Evolutionary conservation across 2,888 invertebrate genomes (phyloP).

Genomic region (Oxystoma pomonae): DNA sequence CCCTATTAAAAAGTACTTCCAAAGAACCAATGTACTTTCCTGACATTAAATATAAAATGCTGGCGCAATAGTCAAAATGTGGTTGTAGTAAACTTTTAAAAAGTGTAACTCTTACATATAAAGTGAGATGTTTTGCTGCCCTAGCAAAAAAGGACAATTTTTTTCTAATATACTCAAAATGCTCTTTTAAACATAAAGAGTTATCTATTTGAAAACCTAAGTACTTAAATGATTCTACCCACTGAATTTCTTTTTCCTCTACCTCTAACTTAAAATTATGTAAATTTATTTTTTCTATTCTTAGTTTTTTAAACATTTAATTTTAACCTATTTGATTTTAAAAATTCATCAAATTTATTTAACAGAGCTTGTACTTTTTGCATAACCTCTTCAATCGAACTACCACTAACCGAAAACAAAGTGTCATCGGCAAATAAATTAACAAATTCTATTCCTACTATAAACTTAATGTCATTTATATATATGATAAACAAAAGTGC

Average conservation of each 20-base stretch:
- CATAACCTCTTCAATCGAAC: constrained; percentile 1
- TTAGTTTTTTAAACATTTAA: constrained; percentile 8
- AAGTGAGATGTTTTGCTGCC: not conserved
- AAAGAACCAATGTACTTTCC: not conserved
- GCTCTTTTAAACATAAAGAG: not conserved
- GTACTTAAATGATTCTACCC: not conserved
- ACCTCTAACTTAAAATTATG: not conserved
- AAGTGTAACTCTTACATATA: not conserved
- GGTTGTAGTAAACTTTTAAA: constrained; percentile 5
- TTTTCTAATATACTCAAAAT: not conserved
- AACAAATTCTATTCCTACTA: constrained; percentile 1
- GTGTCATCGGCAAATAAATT: constrained; percentile 13
- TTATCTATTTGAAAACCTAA: constrained; percentile 1
- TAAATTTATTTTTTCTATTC: not conserved
- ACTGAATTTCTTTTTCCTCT: constrained; percentile 2
- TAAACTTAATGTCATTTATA: not conserved
- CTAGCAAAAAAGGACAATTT: not conserved
- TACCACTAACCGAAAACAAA: constrained; percentile 9
- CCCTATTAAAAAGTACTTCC: not conserved
- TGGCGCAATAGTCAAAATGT: constrained; percentile 3
- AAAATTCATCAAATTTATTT: constrained; percentile 9
- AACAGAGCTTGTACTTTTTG: constrained; percentile 9
- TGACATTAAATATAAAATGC: not conserved
- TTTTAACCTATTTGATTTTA: constrained; percentile 13
- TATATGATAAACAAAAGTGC: constrained; percentile 6